Evolutionary conservation across 2,113 vertebrate species (phyloP), one percentile per base, ranked within the genome.

Genomic region (Barbus barbus): DNA sequence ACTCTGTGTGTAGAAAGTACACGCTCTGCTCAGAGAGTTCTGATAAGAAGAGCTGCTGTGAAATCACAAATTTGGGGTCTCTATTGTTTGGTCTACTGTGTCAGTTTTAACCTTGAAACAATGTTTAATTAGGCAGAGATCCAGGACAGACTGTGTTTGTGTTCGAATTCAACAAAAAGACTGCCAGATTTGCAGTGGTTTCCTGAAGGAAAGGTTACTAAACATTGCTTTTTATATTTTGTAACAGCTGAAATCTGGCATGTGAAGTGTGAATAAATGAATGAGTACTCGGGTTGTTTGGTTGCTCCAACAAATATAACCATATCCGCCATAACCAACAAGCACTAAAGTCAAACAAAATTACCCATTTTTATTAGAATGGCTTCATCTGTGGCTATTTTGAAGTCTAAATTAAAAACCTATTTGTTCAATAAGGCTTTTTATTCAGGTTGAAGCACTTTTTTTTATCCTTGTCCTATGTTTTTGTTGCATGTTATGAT

Each of bases 61-160:
- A 46, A 46, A 31, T 16, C 58, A 63, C 38, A 44, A 24, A 33
- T 78, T 41, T 24, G 53, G 53, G 53, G 33, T 38, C n/a, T 78
- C 33, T 26, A 41, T 60, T 78, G 77, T 79, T 79, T 79, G 77
- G n/a, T 63, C 58, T 44, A 60, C 36, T 44, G 73, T 76, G 73
- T 22, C 73, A 20, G 7, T 28, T 79, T 46, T 20, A 63, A 79
- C 13, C 38, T 44, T 65, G n/a, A 79, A 41, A 63, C 58, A 31
- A 46, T 28, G 78, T 63, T 79, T 46, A 79, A 79, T 63, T 79
- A 79, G 36, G 56, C 77, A 63, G 33, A 61, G 13, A 16, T 79
- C 58, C 38, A 46, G 24, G 8, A 46, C 22, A 60, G 28, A 22
- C 26, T 2, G 44, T 18, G 24, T 41, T 9, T 36, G 31, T 78